Percentiles rank a stretch among this genome's conserved stretches.
These are phyloP conservation scores for Eulacestoma nigropectus DNA, from an alignment of 2,113 vertebrate species.

Conservation along the genomic window DNA sequence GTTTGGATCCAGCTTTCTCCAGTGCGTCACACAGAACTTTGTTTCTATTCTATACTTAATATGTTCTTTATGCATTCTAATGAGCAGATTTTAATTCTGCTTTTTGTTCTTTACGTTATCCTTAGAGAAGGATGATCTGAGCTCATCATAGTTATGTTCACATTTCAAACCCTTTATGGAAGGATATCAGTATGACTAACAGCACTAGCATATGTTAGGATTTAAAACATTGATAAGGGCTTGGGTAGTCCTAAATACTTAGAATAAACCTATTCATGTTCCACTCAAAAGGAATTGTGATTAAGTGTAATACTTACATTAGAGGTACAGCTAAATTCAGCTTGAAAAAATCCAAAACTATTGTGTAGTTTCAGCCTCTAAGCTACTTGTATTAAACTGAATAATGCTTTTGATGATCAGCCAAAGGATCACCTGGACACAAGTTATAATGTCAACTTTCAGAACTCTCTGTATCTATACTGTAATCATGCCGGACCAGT, in stretches of 20 bases:
- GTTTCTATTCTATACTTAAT: not conserved
- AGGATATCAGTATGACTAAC: not conserved
- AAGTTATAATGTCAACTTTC: not conserved
- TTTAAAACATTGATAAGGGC: not conserved
- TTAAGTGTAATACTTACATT: not conserved
- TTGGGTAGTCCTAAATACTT: not conserved
- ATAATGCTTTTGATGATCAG: not conserved
- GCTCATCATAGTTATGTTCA: not conserved
- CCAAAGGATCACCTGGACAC: not conserved
- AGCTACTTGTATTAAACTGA: not conserved
- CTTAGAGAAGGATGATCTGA: not conserved
- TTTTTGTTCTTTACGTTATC: not conserved
- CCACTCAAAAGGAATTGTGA: not conserved
- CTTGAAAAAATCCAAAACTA: not conserved
- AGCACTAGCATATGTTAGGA: not conserved
- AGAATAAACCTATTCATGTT: not conserved
- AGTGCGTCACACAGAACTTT: not conserved
- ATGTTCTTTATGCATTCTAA: not conserved
- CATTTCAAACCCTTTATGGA: not conserved
- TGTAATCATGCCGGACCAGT: not conserved
- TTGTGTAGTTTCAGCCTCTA: not conserved
- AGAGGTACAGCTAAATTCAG: not conserved
- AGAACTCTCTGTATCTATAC: not conserved
- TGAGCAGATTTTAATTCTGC: not conserved
- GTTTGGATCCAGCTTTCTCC: not conserved